These are phyloP conservation scores for Uloborus plumipes DNA, from an alignment of 2,888 invertebrate genomes.

Conservation along the genomic window DNA sequence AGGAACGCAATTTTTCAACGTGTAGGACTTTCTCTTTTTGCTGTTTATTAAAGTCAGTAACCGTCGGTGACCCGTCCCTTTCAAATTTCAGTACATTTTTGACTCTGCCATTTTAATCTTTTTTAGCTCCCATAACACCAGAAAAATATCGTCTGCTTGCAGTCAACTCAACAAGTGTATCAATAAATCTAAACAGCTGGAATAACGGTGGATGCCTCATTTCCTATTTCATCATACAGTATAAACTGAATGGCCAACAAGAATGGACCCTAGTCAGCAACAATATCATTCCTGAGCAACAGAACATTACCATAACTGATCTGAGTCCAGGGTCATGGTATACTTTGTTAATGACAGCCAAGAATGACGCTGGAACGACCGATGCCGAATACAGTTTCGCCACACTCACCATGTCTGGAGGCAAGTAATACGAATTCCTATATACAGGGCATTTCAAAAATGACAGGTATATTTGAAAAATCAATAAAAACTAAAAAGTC, in stretches of 20 bases:
- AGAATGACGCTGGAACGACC: conserved; percentile 93
- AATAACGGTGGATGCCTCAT: conserved; percentile 95
- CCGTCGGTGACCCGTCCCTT: too few relatives aligned
- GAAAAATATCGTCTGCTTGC: conserved; percentile 92
- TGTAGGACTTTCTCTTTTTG: too few relatives aligned
- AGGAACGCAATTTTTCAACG: too few relatives aligned
- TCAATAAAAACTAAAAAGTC: too few relatives aligned
- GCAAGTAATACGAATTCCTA: conserved; percentile 76
- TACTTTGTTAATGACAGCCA: conserved; percentile 84
- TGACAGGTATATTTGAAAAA: too few relatives aligned
- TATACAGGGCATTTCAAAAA: too few relatives aligned
- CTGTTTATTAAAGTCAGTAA: too few relatives aligned
- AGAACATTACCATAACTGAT: conserved; percentile 73
- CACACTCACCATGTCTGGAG: conserved; percentile 92
- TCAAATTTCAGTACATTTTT: too few relatives aligned
- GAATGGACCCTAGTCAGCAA: conserved; percentile 96
- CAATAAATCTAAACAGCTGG: conserved; percentile 92
- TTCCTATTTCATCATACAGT: conserved; percentile 94
- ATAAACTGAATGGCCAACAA: conserved; percentile 71
- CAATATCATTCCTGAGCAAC: conserved; percentile 82
- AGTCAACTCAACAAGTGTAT: conserved; percentile 91
- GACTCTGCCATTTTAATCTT: too few relatives aligned
- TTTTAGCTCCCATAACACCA: conserved; percentile 88
- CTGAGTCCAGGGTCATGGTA: conserved; percentile 95
- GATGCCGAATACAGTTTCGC: conserved; percentile 96